Conservation (phyloP, 2,113 vertebrate genomes). For the Athene cunicularia region DNA sequence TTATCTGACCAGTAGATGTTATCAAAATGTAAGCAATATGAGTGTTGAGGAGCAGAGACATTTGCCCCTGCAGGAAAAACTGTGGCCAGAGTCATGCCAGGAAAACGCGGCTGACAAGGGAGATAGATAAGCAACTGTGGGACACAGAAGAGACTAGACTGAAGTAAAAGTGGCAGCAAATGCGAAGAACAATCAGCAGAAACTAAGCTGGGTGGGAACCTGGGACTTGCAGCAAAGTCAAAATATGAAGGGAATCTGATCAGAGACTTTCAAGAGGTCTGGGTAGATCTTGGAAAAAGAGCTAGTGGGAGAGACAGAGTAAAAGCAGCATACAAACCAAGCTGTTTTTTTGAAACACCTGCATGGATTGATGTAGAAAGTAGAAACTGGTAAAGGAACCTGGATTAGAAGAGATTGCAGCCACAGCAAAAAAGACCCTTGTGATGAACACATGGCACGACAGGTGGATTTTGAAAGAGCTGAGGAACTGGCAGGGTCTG, state of each 20-base stretch:
- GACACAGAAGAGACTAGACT: not conserved
- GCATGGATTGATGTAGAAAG: not conserved
- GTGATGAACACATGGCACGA: not conserved
- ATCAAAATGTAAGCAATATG: not conserved
- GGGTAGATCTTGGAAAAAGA: not conserved
- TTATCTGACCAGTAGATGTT: not conserved
- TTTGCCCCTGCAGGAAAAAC: not conserved
- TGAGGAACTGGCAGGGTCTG: not conserved
- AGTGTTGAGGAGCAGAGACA: not conserved
- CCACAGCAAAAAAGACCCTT: not conserved
- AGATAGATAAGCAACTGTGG: not conserved
- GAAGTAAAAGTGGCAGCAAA: not conserved
- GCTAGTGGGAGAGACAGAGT: not conserved
- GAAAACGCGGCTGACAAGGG: not conserved
- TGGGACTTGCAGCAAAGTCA: not conserved
- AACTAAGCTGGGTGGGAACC: not conserved
- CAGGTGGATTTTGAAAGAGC: not conserved
- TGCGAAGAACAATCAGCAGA: not conserved
- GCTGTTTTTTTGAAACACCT: not conserved
- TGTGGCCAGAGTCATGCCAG: not conserved
- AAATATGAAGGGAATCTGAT: not conserved
- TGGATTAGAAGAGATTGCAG: not conserved
- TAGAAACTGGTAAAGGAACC: not conserved
- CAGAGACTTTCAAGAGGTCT: not conserved
- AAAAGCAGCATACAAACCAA: not conserved